Conservation (phyloP, 2,113 vertebrate species). For the Chelonoidis abingdonii region DNA sequence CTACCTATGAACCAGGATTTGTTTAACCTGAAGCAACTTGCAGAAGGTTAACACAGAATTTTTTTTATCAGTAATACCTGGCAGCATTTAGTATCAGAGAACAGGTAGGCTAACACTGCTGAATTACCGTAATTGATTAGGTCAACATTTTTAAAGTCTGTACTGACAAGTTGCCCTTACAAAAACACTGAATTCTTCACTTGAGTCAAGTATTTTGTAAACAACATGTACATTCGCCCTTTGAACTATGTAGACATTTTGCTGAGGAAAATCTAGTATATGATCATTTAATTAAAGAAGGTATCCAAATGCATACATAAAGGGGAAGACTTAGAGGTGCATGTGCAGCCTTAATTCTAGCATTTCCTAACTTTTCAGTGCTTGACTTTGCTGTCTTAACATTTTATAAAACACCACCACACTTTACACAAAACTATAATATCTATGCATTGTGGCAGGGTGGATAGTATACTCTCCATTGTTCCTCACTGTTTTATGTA, state of each 20-base stretch:
- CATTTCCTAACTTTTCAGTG: background rate
- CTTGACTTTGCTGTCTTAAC: background rate
- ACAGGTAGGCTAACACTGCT: background rate
- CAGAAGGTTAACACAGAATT: background rate
- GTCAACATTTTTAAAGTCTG: background rate
- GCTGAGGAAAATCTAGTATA: background rate
- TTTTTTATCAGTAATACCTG: background rate
- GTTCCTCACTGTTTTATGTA: background rate
- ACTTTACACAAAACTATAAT: background rate
- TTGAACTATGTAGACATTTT: background rate
- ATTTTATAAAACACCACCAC: accelerated
- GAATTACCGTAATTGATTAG: background rate
- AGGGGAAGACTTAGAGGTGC: background rate
- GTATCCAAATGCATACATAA: background rate
- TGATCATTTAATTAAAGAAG: background rate
- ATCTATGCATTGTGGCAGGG: background rate
- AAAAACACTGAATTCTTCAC: background rate
- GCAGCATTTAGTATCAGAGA: background rate
- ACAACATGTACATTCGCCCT: background rate
- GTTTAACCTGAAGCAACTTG: background rate
- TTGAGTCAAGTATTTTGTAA: background rate
- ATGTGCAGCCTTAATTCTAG: accelerated
- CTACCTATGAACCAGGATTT: background rate
- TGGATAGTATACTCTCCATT: background rate
- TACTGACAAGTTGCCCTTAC: background rate